Evolutionary conservation across 2,113 vertebrate genomes (phyloP), one percentile per base, ranked within the genome.

Genomic region (Zapornia atra): DNA sequence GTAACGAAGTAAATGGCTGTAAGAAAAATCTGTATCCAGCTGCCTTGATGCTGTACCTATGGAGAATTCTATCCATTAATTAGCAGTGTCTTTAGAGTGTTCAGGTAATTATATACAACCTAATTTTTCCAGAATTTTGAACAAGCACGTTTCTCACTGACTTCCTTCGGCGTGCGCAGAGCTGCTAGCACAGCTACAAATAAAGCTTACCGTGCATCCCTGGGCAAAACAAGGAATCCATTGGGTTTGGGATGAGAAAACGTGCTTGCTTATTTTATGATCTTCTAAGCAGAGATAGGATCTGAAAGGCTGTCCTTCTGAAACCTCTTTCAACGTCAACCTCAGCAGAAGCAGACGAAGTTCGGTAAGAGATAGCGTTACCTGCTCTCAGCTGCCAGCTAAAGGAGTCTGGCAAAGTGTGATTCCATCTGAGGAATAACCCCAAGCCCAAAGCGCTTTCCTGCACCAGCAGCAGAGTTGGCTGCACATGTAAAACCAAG

Each of bases 11-110:
- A 56, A 71, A 88, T 3, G 16, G 28, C 65, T 64, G 24, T 68
- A 31, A 84, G 22, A 81, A 84, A 90, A 84, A 84, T 34, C 60
- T 77, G 15, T 70, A n/a, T 24, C 80, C 59, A 86, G 56, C 79
- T 90, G 70, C 54, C n/a, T 31, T 34, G 46, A 64, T 76, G 60
- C 77, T 82, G 33, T 34, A 95, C 83, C 93, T 91, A 84, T 60
- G 53, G 83, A 94, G 94, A 72, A 82, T 87, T 92, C 86, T 85
- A 29, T 68, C 38, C 64, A 81, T 88, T 96, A 86, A 95, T 92
- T 92, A 96, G 64, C 25, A 42, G 21, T 13, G 46, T 59, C 85
- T 85, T 88, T 51, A 66, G 28, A 90, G 34, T 75, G 86, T 66
- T 64, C 73, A 46, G 46, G 71, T 97, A 95, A 96, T 96, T 86